These are phyloP conservation scores for Acanthisitta chloris DNA, from an alignment of 2,113 vertebrate genomes.

Conservation along the genomic window DNA sequence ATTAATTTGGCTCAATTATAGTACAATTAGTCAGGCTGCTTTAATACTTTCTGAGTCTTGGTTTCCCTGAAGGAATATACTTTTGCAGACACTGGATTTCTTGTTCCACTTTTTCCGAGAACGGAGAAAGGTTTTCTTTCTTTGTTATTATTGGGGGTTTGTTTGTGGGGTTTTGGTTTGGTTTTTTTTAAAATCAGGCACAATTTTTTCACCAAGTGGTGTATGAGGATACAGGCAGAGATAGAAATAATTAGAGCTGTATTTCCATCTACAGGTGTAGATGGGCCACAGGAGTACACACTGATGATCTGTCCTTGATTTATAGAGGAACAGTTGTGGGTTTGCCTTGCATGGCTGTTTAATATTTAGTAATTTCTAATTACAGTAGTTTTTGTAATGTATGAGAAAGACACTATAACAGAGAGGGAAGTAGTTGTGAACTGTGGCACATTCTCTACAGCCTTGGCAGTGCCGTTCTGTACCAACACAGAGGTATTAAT, in stretches of 20 bases:
- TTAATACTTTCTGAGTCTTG: neutral
- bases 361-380: neutral
- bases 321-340: neutral
- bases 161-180: neutral
- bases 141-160: neutral
- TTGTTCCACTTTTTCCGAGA: neutral
- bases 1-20: neutral
- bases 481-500: neutral
- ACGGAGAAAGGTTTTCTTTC: neutral
- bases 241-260: neutral
- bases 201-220: neutral
- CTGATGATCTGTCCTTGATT: neutral
- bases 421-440: neutral
- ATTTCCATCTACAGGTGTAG: neutral
- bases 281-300: neutral
- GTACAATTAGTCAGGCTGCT: neutral
- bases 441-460: neutral
- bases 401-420: accelerated
- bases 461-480: neutral
- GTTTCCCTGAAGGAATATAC: neutral
- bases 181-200: neutral
- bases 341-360: neutral
- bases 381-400: neutral
- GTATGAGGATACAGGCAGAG: neutral
- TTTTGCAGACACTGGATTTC: neutral